Percentiles rank a stretch among this genome's conserved stretches.
Conservation (phyloP, 2,888 invertebrate species). For the Campoletis raptor region DNA sequence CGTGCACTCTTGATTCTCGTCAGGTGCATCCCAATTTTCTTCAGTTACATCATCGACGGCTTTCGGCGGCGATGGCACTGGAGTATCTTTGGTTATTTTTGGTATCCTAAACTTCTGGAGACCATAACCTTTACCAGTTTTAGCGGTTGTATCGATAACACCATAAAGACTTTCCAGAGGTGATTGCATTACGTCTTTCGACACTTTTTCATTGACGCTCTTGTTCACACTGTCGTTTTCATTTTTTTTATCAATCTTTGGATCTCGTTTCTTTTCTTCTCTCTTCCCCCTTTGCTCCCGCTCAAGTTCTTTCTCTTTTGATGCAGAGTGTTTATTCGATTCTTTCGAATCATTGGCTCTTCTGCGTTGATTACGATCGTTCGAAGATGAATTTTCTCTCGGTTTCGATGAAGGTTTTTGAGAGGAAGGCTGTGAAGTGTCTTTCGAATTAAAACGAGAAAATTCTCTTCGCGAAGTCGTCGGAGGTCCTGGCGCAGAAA, state of each 20-base stretch:
- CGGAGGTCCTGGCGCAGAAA: slow-evolving; percentile 30
- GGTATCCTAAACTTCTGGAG: slow-evolving; percentile 87
- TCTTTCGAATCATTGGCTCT: slow-evolving; percentile 68
- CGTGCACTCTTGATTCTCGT: slow-evolving; percentile 27
- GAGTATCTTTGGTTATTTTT: slow-evolving; percentile 84
- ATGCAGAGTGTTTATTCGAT: slow-evolving; percentile 42
- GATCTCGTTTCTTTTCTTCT: slow-evolving; percentile 66
- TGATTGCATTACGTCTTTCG: slow-evolving; percentile 83
- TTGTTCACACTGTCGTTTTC: slow-evolving; percentile 72
- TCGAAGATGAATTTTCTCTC: slow-evolving; percentile 54
- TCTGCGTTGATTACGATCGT: slow-evolving; percentile 76
- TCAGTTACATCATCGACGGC: slow-evolving; percentile 41
- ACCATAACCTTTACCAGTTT: slow-evolving; percentile 85
- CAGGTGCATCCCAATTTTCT: slow-evolving; percentile 69
- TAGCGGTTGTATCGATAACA: slow-evolving; percentile 82
- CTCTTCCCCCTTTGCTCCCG: slow-evolving; percentile 51
- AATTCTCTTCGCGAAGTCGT: slow-evolving; percentile 70
- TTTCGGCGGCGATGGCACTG: slow-evolving; percentile 73
- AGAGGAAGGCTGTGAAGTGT: slow-evolving; percentile 56
- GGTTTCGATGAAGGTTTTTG: slow-evolving; percentile 42
- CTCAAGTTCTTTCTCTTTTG: slow-evolving; percentile 61
- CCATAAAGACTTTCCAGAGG: slow-evolving; percentile 86
- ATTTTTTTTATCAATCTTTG: slow-evolving; percentile 72
- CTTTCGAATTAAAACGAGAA: slow-evolving; percentile 75
- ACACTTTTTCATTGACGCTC: slow-evolving; percentile 69